Percentiles rank a stretch among this genome's conserved stretches.
These are phyloP conservation scores for Mungos mungo DNA, from an alignment of 2,113 vertebrate genomes.

Conservation along the genomic window DNA sequence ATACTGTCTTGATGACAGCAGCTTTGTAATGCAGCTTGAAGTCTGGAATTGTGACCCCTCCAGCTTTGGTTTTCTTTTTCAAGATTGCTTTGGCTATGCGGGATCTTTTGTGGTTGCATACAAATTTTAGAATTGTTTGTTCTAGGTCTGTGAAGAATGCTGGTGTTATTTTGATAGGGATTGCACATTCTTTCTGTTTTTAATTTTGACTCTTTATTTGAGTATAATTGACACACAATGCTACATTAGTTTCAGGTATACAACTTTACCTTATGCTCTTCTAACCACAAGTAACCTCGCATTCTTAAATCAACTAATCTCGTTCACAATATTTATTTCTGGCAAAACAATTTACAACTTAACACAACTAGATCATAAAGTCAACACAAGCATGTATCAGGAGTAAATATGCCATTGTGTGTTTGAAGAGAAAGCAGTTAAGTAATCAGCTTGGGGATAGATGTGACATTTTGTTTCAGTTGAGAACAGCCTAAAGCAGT, in stretches of 20 bases:
- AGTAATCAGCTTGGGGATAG: not conserved
- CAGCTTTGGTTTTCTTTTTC: too few relatives aligned
- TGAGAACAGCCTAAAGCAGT: not conserved
- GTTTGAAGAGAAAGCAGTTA: not conserved
- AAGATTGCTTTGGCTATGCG: too few relatives aligned
- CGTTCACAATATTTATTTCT: not conserved
- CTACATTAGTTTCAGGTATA: not conserved
- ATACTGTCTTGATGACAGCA: too few relatives aligned
- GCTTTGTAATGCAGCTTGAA: too few relatives aligned
- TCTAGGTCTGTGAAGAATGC: too few relatives aligned
- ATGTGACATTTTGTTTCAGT: not conserved
- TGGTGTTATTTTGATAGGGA: too few relatives aligned
- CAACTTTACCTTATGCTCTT: not conserved
- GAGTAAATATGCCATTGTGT: not conserved
- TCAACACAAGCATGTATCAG: not conserved
- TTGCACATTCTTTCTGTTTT: not conserved
- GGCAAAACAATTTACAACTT: slow-evolving; percentile 2
- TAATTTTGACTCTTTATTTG: not conserved
- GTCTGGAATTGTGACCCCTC: too few relatives aligned
- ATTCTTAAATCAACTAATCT: not conserved
- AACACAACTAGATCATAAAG: not conserved
- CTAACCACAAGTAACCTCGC: not conserved
- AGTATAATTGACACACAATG: not conserved
- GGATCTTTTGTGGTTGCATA: too few relatives aligned
- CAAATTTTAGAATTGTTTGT: too few relatives aligned